Conservation (phyloP, 2,888 invertebrate genomes). For the Yponomeuta evonymella region DNA sequence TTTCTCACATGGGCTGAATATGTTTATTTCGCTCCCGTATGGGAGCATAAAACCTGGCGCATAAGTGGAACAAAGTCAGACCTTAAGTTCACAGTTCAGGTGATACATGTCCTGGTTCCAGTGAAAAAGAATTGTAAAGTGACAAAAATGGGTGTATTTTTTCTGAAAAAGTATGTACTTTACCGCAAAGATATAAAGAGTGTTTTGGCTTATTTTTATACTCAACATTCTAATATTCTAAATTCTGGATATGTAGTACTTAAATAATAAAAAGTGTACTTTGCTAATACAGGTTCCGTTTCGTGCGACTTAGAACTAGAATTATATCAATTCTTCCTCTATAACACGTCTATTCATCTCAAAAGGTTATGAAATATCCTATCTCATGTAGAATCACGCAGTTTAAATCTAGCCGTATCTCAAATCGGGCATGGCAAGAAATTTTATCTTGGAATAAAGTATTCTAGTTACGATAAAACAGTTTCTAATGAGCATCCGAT, state of each 20-base stretch:
- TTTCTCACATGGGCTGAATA: conserved; percentile 20
- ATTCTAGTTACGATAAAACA: not conserved
- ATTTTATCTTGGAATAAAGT: not conserved
- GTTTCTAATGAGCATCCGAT: not conserved
- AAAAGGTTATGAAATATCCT: not conserved
- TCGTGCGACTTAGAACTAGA: not conserved
- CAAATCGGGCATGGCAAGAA: not conserved
- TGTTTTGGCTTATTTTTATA: not conserved
- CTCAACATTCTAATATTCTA: too few species aligned
- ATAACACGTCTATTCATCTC: not conserved
- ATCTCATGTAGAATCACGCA: not conserved
- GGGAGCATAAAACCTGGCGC: conserved; percentile 50
- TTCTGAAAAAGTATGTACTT: conserved; percentile 46
- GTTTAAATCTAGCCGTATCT: not conserved
- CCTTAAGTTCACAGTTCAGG: not conserved
- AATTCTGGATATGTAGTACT: not conserved
- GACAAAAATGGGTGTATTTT: conserved; percentile 50
- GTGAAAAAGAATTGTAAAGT: not conserved
- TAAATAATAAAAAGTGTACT: not conserved
- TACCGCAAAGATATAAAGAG: not conserved
- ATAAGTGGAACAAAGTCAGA: not conserved
- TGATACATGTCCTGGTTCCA: not conserved
- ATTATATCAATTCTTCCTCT: not conserved
- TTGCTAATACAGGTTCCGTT: not conserved
- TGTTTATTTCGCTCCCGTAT: not conserved